Conservation (phyloP, 2,888 invertebrate genomes). For the Hanleya hanleyi region DNA sequence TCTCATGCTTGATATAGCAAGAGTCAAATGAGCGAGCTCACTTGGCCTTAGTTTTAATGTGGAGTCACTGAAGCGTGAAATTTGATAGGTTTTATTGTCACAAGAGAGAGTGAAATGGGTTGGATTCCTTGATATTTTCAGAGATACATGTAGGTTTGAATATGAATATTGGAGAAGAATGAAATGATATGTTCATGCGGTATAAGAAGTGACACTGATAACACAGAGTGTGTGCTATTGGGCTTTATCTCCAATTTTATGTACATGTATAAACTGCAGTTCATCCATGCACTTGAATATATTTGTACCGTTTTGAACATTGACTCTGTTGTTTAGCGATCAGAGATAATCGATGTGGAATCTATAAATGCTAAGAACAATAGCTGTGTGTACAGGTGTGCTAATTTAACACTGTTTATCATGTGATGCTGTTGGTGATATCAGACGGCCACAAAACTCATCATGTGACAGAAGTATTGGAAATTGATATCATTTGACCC, state of each 20-base stretch:
- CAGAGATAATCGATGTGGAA: slow-evolving; percentile 1
- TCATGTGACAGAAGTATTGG: background rate
- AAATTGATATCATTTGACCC: slow-evolving; percentile 2
- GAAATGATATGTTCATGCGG: no score
- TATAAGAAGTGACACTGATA: no score
- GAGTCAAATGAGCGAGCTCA: no score
- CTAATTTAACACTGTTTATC: no score
- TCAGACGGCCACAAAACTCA: background rate
- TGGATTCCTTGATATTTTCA: background rate
- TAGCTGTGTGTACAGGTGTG: background rate
- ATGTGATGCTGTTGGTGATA: background rate
- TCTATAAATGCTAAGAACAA: background rate
- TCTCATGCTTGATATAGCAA: background rate
- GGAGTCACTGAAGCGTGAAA: background rate
- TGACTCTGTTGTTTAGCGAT: background rate
- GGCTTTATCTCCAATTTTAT: no score
- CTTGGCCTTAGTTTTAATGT: background rate
- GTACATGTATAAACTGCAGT: no score
- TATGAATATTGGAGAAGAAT: background rate
- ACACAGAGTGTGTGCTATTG: no score
- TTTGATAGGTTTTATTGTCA: background rate
- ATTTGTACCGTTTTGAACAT: background rate
- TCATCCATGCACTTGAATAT: background rate
- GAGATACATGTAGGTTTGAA: background rate
- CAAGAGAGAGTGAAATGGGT: background rate